Percentiles rank a stretch among this genome's conserved stretches.
Conservation (phyloP, 2,888 invertebrate genomes). For the Torymus aiolomorphi region DNA sequence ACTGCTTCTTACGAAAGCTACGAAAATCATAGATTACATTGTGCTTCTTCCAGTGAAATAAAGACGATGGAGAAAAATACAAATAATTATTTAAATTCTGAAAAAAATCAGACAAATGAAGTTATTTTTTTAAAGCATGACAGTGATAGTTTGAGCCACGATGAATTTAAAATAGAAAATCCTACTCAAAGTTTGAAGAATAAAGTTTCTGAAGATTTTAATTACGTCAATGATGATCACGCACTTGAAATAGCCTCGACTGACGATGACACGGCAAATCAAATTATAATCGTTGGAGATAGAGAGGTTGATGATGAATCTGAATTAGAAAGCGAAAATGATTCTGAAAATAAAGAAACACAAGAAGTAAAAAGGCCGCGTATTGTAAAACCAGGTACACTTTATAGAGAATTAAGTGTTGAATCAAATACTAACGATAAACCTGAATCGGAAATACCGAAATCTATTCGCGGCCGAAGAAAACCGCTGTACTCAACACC, state of each 20-base stretch:
- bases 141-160: too few species aligned
- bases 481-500: constrained; percentile 81
- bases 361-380: constrained; percentile 70
- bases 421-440: constrained; percentile 68
- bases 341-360: constrained; percentile 62
- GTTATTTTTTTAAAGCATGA: too few species aligned
- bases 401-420: constrained; percentile 65
- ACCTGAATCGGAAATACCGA: constrained; percentile 64
- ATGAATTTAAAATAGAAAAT: too few species aligned
- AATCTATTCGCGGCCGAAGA: constrained; percentile 80
- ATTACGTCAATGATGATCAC: not conserved
- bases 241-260: not conserved
- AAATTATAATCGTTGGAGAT: constrained; percentile 11
- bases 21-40: constrained; percentile 10
- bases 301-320: constrained; percentile 58
- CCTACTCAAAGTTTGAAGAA: constrained; percentile 31
- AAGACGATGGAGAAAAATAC: constrained; percentile 15
- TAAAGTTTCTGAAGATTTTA: constrained; percentile 53
- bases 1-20: not conserved
- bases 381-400: constrained; percentile 77
- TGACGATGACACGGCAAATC: constrained; percentile 5
- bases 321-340: constrained; percentile 61
- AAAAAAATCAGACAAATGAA: too few species aligned
- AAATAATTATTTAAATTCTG: too few species aligned
- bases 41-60: not conserved